phyloP scores from a whole-genome alignment of 2,888 invertebrate species.

The Torymus auratus region DNA sequence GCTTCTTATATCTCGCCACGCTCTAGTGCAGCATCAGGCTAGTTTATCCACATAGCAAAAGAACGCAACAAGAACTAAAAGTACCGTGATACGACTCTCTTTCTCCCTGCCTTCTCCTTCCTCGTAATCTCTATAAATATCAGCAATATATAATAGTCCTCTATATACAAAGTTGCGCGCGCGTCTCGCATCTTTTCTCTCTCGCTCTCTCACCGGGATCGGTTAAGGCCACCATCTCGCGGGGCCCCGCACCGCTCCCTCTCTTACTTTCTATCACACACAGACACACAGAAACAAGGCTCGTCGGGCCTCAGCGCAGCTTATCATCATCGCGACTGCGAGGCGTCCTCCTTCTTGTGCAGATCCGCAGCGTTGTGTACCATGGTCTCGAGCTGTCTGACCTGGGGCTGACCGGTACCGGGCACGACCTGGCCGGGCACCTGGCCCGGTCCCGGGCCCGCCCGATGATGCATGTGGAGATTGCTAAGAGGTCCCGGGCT shows the following conservation, averaged over 20 bases:
- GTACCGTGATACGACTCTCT: conserved; percentile 58
- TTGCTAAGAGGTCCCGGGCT: conserved; percentile 77
- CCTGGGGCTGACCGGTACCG: conserved; percentile 42
- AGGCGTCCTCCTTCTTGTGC: conserved; percentile 80
- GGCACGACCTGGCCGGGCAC: conserved; percentile 66
- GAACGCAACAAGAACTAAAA: conserved; percentile 59
- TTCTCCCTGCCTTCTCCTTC: conserved; percentile 29
- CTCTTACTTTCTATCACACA: neutral
- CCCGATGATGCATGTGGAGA: conserved; percentile 79
- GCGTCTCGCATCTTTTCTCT: neutral
- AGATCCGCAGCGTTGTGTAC: conserved; percentile 72
- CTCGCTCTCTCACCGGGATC: neutral
- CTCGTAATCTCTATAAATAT: conserved; percentile 73
- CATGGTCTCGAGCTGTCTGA: conserved; percentile 69
- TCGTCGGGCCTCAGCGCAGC: conserved; percentile 17
- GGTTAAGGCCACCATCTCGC: neutral
- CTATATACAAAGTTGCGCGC: conserved; percentile 59
- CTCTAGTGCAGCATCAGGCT: conserved; percentile 9
- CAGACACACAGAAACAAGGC: neutral
- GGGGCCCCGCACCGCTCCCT: neutral
- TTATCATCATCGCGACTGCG: conserved; percentile 79
- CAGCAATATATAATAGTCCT: conserved; percentile 70
- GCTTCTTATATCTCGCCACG: neutral
- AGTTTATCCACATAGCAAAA: conserved; percentile 44
- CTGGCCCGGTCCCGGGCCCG: conserved; percentile 77